Percentiles rank a stretch among this genome's conserved stretches.
These are phyloP conservation scores for Deilephila elpenor DNA, from an alignment of 2,888 invertebrate species.

Conservation along the genomic window DNA sequence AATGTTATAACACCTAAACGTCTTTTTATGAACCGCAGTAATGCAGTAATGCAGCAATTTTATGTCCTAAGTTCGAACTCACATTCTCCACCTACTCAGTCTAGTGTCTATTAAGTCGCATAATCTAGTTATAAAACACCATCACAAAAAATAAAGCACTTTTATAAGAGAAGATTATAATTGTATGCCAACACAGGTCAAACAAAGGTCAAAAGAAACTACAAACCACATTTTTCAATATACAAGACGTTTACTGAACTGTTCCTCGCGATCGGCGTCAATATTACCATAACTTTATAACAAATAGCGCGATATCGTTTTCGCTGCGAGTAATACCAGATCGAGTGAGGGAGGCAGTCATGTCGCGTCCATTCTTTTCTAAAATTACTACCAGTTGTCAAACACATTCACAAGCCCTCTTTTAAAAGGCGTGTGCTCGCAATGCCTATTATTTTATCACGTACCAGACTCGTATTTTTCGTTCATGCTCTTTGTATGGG, in stretches of 20 bases:
- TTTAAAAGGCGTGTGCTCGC: slow-evolving; percentile 59
- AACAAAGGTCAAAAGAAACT: not conserved
- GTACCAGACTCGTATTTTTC: slow-evolving; percentile 64
- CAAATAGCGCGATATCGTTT: slow-evolving; percentile 23
- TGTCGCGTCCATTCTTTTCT: slow-evolving; percentile 65
- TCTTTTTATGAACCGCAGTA: too few species aligned
- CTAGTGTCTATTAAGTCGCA: too few species aligned
- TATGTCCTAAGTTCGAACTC: too few species aligned
- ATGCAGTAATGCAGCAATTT: too few species aligned
- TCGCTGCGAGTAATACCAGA: slow-evolving; percentile 18
- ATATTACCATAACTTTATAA: slow-evolving; percentile 25
- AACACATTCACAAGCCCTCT: slow-evolving; percentile 63
- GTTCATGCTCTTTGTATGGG: slow-evolving; percentile 49
- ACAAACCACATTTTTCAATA: not conserved
- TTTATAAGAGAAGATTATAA: not conserved
- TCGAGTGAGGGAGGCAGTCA: slow-evolving; percentile 46
- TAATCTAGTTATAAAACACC: too few species aligned
- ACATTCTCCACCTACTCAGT: too few species aligned
- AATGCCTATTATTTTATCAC: slow-evolving; percentile 71
- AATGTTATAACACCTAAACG: too few species aligned
- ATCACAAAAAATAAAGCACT: too few species aligned
- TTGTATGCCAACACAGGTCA: not conserved
- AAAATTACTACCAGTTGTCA: slow-evolving; percentile 69
- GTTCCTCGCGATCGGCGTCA: not conserved
- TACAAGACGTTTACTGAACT: not conserved